Percentiles rank a stretch among this genome's conserved stretches.
Conservation (phyloP, 1,140 invertebrate genomes). For the Drosophila repletoides region DNA sequence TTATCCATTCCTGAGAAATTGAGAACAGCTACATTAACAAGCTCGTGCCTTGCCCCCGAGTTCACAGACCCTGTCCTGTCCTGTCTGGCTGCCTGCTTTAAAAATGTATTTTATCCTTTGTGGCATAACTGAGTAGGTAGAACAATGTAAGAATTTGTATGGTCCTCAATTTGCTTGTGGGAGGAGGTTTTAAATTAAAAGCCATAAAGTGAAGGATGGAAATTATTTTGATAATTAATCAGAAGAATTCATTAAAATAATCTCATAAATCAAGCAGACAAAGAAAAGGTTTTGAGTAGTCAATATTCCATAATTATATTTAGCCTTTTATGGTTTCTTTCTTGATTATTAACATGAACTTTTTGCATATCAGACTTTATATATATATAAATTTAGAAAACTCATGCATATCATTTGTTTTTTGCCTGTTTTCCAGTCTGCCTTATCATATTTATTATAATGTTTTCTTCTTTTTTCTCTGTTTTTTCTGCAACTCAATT, state of each 20-base stretch:
- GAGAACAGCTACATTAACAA: not conserved
- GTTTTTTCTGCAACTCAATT: slow-evolving; percentile 37
- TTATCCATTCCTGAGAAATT: slow-evolving; percentile 3
- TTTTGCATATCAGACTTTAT: too few relatives aligned
- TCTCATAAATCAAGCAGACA: too few relatives aligned
- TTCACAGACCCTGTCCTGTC: not conserved
- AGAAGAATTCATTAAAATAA: too few relatives aligned
- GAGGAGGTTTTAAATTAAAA: too few relatives aligned
- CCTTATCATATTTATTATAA: slow-evolving; percentile 45
- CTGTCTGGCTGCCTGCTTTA: not conserved
- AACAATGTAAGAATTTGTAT: not conserved
- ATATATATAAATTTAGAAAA: too few relatives aligned
- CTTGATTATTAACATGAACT: too few relatives aligned
- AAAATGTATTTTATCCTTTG: slow-evolving; percentile 6
- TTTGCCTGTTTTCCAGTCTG: not conserved
- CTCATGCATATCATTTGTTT: slow-evolving; percentile 57
- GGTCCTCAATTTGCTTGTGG: too few relatives aligned
- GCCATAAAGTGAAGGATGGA: too few relatives aligned
- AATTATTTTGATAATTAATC: too few relatives aligned
- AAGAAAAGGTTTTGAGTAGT: not conserved
- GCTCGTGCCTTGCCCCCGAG: not conserved
- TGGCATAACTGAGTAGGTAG: not conserved
- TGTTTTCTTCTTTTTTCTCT: slow-evolving; percentile 13
- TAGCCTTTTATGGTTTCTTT: too few relatives aligned
- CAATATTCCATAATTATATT: not conserved